These are phyloP conservation scores for Dendroctonus ponderosae DNA, from an alignment of 1,140 invertebrate genomes.

Conservation along the genomic window DNA sequence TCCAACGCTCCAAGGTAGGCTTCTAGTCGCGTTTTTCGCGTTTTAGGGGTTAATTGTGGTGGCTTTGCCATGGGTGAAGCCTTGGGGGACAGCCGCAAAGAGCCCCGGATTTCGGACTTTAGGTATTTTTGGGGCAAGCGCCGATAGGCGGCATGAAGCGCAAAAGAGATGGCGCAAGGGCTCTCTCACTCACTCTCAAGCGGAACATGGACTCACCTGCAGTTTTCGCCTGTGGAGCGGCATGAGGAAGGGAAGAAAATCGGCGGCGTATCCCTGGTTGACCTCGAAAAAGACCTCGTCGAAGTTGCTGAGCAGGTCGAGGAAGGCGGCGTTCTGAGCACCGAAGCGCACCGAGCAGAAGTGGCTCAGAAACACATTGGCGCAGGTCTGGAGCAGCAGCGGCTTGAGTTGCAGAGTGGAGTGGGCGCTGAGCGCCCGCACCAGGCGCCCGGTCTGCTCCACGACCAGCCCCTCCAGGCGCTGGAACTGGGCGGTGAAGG, in stretches of 20 bases:
- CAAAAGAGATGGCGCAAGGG: no score
- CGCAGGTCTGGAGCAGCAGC: conserved; percentile 63
- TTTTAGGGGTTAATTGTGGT: no score
- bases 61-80: no score
- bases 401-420: conserved; percentile 58
- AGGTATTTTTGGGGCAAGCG: no score
- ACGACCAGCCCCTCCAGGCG: conserved; percentile 61
- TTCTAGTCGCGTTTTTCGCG: no score
- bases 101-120: no score
- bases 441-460: conserved; percentile 50
- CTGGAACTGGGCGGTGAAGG: conserved; percentile 66
- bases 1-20: no score
- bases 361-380: conserved; percentile 80
- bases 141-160: no score
- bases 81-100: no score
- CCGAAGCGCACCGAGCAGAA: conserved; percentile 75
- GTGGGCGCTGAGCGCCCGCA: conserved; percentile 43
- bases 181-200: no score
- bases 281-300: conserved; percentile 88
- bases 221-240: conserved; percentile 69
- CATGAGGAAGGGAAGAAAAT: conserved; percentile 79
- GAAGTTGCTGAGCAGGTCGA: conserved; percentile 64
- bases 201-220: conserved; percentile 28
- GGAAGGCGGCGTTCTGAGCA: conserved; percentile 62
- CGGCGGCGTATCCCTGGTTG: conserved; percentile 82